A percentile compares a stretch with the other conserved stretches of the same genome.
These are phyloP conservation scores for Meiosimyza platycephala DNA, from an alignment of 2,888 invertebrate species.

Conservation along the genomic window DNA sequence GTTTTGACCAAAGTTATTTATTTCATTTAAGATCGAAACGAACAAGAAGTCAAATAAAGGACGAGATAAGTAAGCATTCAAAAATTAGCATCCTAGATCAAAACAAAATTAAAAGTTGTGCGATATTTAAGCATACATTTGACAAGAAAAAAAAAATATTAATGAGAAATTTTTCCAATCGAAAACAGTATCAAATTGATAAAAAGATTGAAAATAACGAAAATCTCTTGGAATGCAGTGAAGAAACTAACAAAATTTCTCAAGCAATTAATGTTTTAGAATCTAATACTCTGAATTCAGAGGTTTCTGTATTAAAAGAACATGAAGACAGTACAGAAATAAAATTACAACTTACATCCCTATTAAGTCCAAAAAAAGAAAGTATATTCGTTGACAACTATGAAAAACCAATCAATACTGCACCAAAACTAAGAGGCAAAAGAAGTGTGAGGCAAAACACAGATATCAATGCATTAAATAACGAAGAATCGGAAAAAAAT, in stretches of 20 bases:
- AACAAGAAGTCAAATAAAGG: conserved; percentile 34
- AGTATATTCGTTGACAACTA: conserved; percentile 1
- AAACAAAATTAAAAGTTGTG: not conserved
- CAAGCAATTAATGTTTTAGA: too few species aligned
- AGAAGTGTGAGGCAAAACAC: conserved; percentile 32
- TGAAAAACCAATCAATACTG: conserved; percentile 62
- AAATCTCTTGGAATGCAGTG: too few species aligned
- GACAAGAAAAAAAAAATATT: too few species aligned
- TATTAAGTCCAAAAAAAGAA: conserved; percentile 21
- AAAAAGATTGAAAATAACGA: too few species aligned
- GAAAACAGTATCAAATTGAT: too few species aligned
- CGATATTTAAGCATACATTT: too few species aligned
- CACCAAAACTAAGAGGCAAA: conserved; percentile 61
- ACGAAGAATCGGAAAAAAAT: too few species aligned
- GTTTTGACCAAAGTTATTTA: not conserved
- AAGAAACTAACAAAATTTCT: too few species aligned
- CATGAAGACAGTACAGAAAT: not conserved
- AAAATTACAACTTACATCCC: not conserved
- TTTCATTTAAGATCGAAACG: conserved; percentile 7
- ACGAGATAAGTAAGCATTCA: not conserved
- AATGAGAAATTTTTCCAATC: too few species aligned
- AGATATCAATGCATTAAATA: not conserved
- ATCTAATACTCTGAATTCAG: not conserved
- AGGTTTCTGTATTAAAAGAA: not conserved
- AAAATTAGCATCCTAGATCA: not conserved